Evolutionary conservation across 2,113 vertebrate genomes (phyloP).

Genomic region (Oreochromis spilurus): DNA sequence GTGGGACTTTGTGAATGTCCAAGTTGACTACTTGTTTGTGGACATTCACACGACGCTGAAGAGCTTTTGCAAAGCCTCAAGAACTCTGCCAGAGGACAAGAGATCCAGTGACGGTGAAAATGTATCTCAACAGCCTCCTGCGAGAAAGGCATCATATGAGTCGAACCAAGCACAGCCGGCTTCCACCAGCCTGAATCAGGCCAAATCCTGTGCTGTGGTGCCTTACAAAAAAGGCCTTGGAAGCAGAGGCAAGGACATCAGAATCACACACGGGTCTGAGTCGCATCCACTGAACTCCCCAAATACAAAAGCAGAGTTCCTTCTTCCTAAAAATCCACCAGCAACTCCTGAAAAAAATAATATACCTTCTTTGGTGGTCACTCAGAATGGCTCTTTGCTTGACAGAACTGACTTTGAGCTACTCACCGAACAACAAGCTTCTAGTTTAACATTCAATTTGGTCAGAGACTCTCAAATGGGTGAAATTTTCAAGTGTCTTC

Average conservation of each 20-base stretch:
- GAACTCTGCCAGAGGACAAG: neutral
- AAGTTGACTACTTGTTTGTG: constrained; percentile 87
- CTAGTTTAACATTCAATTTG: constrained; percentile 91
- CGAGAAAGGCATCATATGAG: constrained; percentile 8
- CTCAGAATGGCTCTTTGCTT: constrained; percentile 53
- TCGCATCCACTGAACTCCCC: neutral
- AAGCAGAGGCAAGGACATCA: constrained; percentile 75
- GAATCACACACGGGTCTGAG: constrained; percentile 32
- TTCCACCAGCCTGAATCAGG: neutral
- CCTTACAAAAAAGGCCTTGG: constrained; percentile 67
- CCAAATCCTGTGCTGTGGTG: neutral
- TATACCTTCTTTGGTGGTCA: constrained; percentile 16
- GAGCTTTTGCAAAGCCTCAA: constrained; percentile 63
- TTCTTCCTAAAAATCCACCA: neutral
- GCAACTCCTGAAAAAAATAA: constrained; percentile 41
- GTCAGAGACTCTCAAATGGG: constrained; percentile 96
- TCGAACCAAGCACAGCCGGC: neutral
- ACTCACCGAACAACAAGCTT: constrained; percentile 89
- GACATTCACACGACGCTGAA: constrained; percentile 76
- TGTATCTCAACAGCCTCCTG: constrained; percentile 21
- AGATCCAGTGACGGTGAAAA: constrained; percentile 37
- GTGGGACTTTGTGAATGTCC: constrained; percentile 92
- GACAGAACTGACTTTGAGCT: constrained; percentile 85
- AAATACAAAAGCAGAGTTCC: neutral
- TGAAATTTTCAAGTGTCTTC: constrained; percentile 93